Percentiles rank a stretch among this genome's conserved stretches.
These are phyloP conservation scores for Characodon lateralis DNA, from an alignment of 2,797 vertebrate genomes.

Conservation along the genomic window DNA sequence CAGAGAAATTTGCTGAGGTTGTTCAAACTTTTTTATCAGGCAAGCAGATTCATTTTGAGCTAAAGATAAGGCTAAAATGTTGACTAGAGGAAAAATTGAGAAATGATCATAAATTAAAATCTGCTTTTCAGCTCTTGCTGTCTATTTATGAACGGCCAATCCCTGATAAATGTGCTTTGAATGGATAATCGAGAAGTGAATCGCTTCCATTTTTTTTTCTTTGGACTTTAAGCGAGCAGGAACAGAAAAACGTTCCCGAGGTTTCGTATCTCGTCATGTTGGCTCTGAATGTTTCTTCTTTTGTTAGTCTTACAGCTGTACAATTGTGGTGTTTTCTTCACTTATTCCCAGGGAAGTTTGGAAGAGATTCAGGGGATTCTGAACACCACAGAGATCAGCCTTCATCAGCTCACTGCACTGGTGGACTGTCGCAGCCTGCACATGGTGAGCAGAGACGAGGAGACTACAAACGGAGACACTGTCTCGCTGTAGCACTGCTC, in stretches of 20 bases:
- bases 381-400: slow-evolving; percentile 91
- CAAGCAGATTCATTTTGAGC: slow-evolving; percentile 38
- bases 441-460: slow-evolving; percentile 84
- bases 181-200: slow-evolving; percentile 13
- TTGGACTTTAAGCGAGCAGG: neutral
- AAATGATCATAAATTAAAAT: slow-evolving; percentile 48
- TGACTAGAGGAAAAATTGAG: slow-evolving; percentile 19
- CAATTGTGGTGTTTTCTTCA: slow-evolving; percentile 3
- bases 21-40: slow-evolving; percentile 58
- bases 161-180: slow-evolving; percentile 3
- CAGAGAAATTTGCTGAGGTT: slow-evolving; percentile 71
- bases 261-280: neutral
- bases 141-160: slow-evolving; percentile 12
- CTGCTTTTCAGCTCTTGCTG: slow-evolving; percentile 34
- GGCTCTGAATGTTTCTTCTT: neutral
- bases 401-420: slow-evolving; percentile 96
- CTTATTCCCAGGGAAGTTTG: slow-evolving; percentile 83
- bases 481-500: slow-evolving; percentile 8
- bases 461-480: slow-evolving; percentile 9
- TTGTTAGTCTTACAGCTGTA: slow-evolving; percentile 15
- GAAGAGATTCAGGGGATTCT: slow-evolving; percentile 90
- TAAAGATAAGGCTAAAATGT: slow-evolving; percentile 19
- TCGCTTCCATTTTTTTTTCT: neutral
- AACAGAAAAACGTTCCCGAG: slow-evolving; percentile 10
- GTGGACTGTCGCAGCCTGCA: slow-evolving; percentile 98